These are phyloP conservation scores for Tuta absoluta DNA, from an alignment of 2,888 invertebrate genomes.

Conservation along the genomic window DNA sequence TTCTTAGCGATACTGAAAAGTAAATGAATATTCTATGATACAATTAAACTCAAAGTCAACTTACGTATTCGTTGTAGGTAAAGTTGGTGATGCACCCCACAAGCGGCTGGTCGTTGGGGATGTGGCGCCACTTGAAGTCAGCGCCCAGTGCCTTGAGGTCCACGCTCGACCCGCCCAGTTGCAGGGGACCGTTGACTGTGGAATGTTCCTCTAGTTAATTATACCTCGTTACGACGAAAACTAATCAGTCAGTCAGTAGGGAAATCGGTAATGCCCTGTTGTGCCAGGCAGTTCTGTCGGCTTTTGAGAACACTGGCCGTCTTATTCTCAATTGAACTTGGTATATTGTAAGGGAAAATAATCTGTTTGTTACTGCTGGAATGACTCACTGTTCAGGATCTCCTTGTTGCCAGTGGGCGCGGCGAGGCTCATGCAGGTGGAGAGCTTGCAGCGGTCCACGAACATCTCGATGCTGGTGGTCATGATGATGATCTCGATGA, in stretches of 20 bases:
- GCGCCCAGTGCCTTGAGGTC: conserved; percentile 83
- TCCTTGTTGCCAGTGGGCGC: conserved; percentile 86
- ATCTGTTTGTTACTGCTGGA: not conserved
- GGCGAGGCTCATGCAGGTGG: conserved; percentile 86
- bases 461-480: conserved; percentile 86
- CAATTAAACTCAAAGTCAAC: no score
- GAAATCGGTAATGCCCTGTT: no score
- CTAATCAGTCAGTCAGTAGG: no score
- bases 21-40: no score
- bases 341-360: no score
- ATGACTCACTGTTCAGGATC: conserved; percentile 83
- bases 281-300: no score
- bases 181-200: conserved; percentile 91
- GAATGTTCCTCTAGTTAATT: conserved; percentile 18
- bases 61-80: conserved; percentile 88
- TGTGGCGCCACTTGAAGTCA: conserved; percentile 85
- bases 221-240: no score
- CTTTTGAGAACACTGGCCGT: no score
- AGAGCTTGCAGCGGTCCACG: conserved; percentile 87
- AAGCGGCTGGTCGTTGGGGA: conserved; percentile 87
- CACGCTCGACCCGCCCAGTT: conserved; percentile 89
- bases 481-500: conserved; percentile 89
- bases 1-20: no score
- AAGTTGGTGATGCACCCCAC: conserved; percentile 95
- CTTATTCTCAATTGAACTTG: no score